Percentiles rank a stretch among this genome's conserved stretches.
These are phyloP conservation scores for Caerostris darwini DNA, from an alignment of 1,140 invertebrate species.

Conservation along the genomic window DNA sequence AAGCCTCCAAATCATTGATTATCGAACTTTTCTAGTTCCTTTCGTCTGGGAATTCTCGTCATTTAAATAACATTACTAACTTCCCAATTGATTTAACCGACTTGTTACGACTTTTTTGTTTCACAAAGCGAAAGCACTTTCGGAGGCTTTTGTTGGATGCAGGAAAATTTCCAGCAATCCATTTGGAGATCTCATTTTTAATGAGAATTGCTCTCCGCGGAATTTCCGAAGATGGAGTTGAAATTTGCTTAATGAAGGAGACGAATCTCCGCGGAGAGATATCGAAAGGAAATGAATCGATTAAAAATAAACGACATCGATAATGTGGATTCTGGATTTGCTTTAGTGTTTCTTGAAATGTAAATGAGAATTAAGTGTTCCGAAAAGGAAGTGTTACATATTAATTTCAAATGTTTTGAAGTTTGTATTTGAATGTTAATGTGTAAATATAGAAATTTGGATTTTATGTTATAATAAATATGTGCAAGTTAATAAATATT, in stretches of 20 bases:
- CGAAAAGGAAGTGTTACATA: too few species aligned
- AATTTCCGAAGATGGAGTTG: not conserved
- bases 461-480: too few species aligned
- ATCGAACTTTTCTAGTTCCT: not conserved
- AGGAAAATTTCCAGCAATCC: not conserved
- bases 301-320: not conserved
- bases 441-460: too few species aligned
- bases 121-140: not conserved
- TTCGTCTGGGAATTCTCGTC: not conserved
- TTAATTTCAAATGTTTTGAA: too few species aligned
- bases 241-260: conserved; percentile 14
- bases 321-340: not conserved
- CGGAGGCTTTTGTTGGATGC: not conserved
- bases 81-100: conserved; percentile 2
- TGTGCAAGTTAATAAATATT: too few species aligned
- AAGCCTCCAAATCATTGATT: not conserved
- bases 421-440: too few species aligned
- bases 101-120: not conserved
- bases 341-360: not conserved
- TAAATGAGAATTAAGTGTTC: not conserved
- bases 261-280: not conserved
- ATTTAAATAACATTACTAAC: conserved; percentile 20
- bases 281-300: conserved; percentile 9
- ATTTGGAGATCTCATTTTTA: conserved; percentile 10
- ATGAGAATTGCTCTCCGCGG: not conserved